These are phyloP conservation scores for Spilosoma lubricipeda DNA, from an alignment of 2,888 invertebrate genomes.

Conservation along the genomic window DNA sequence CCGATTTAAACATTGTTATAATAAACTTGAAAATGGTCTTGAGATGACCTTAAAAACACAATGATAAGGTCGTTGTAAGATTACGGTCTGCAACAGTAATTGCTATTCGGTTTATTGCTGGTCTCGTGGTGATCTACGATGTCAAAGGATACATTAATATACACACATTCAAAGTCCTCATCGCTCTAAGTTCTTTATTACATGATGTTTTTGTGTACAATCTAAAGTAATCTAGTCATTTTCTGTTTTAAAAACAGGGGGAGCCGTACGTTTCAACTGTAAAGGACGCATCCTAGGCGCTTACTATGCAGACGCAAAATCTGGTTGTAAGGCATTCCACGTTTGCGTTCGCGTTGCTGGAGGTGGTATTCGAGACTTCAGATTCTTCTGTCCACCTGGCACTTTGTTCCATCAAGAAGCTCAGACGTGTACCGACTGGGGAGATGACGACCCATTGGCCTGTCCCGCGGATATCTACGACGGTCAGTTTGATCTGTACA, in stretches of 20 bases:
- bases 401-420: constrained; percentile 97
- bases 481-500: constrained; percentile 95
- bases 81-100: neutral
- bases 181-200: neutral
- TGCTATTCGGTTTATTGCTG: neutral
- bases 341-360: constrained; percentile 95
- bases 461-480: constrained; percentile 94
- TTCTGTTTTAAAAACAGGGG: constrained; percentile 59
- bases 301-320: constrained; percentile 95
- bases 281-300: constrained; percentile 94
- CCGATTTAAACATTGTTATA: neutral
- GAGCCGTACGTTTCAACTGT: constrained; percentile 90
- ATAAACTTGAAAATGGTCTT: neutral
- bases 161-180: neutral
- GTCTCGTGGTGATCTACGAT: neutral
- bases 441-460: constrained; percentile 90
- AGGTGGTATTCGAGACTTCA: constrained; percentile 91
- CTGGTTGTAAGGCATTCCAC: constrained; percentile 96
- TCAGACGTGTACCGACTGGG: constrained; percentile 96
- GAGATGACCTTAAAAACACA: neutral
- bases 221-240: neutral
- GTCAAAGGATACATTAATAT: neutral
- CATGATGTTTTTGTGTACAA: too few species aligned
- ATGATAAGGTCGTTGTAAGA: neutral
- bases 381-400: constrained; percentile 95